Base-by-base conservation (phyloP, 2,797 vertebrate genomes). In the Eptatretus atami region DNA sequence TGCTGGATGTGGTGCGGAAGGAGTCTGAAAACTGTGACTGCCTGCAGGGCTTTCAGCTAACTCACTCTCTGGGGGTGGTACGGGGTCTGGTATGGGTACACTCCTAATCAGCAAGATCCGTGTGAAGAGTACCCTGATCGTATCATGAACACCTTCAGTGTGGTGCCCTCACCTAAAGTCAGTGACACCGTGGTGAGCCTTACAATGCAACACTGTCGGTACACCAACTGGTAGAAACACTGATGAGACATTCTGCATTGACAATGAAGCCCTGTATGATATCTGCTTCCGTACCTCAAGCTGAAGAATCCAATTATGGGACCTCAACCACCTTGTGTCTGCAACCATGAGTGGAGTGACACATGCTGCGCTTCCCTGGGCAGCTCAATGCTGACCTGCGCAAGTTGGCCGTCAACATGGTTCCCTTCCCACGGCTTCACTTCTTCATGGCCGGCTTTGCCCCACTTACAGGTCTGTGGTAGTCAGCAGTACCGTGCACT, bases 121-220 rank as follows among this genome's bases (percentile, higher is more conserved):
- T n/a, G n/a, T 10, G 86, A 93, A 73, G 86, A 93, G 69, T 90
- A 78, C 66, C 86, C 86, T 0, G 86, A 93, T 70, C 77, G 86
- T 60, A 88, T 93, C 73, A 87, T 88, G 85, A 90, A 92, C 74
- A 92, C 85, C 63, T 93, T 92, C 67, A 93, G 86, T 12, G 85
- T 93, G 69, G 84, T 93, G 86, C 86, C 86, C 1, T 92, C 86
- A 0, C 86, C 86, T 0, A 92, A 90, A 75, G 86, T 90, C 53
- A 88, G 85, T 0, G 86, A 90, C 71, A 92, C 86, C 0, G 84
- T 93, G 70, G 86, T 67, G 86, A 92, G 71, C 85, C 85, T 3
- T 92, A 93, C 25, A 92, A 93, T 0, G 86, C 86, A 65, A 90
- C 84, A 0, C 76, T 93, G 55, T 93, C 86, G 0, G 82, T 92